These are phyloP conservation scores for Perca flavescens DNA, from an alignment of 2,113 vertebrate genomes.

Conservation along the genomic window DNA sequence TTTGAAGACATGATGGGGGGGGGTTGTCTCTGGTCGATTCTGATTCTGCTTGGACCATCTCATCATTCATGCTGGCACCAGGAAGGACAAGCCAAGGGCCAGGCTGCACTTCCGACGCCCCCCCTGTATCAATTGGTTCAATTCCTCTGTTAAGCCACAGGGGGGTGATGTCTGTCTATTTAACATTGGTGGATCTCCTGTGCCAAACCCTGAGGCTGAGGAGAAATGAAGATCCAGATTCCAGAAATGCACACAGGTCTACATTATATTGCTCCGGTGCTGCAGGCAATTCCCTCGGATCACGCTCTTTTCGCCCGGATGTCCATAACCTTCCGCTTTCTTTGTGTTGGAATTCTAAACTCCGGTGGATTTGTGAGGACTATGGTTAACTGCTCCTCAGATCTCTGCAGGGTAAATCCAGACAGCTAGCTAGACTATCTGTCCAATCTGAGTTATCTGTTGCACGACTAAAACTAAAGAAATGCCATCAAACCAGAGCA, in stretches of 20 bases:
- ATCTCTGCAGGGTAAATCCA: too few relatives aligned
- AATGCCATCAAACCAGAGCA: too few relatives aligned
- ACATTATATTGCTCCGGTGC: neutral
- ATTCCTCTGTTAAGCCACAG: conserved; percentile 45
- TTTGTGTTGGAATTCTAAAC: too few relatives aligned
- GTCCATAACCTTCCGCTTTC: too few relatives aligned
- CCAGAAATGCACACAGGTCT: neutral
- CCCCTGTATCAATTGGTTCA: neutral
- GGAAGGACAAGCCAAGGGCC: neutral
- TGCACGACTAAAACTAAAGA: too few relatives aligned
- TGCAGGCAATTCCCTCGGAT: too few relatives aligned
- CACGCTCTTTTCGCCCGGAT: too few relatives aligned
- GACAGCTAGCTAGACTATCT: too few relatives aligned
- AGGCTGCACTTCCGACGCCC: neutral
- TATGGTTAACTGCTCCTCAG: too few relatives aligned
- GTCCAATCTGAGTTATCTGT: too few relatives aligned
- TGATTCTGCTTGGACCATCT: neutral
- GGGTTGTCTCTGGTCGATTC: neutral
- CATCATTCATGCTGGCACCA: neutral
- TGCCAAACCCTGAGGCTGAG: neutral
- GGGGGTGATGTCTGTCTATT: conserved; percentile 21
- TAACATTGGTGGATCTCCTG: neutral
- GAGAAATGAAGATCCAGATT: neutral
- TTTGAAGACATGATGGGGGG: neutral
- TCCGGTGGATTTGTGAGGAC: too few relatives aligned